Evolutionary conservation across 2,888 invertebrate genomes (phyloP), one percentile per base, ranked within the genome.

Genomic region (Tinea pellionella): DNA sequence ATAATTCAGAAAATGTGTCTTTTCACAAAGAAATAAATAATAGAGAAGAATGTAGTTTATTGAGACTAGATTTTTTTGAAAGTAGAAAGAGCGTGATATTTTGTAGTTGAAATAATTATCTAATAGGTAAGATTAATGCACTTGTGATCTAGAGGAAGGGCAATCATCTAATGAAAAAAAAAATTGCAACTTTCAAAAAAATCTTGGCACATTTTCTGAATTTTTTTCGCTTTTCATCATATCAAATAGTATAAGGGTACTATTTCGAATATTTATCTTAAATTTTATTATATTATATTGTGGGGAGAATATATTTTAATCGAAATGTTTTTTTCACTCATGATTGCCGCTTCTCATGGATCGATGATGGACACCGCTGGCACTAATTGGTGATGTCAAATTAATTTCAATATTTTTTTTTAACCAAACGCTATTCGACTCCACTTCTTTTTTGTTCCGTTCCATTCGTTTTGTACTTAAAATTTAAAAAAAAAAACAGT

Each of bases 1-100:
- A 62, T 63, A 66, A 82, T 90, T 93, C 93, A 93, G 93, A 93
- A 94, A 94, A 94, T 94, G 93, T 94, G 93, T 87, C 86, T 87
- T 87, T 87, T 87, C 87, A 87, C 87, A 87, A 84, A 87, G 87
- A 87, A 87, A 92, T 92, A 91, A 89, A 88, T n/a, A 88, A 89
- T 79, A 87, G 87, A 85, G 77, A 73, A 63, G 71, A 76, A 75
- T 72, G 71, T 69, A 63, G 62, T 65, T 72, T 68, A 75, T 73
- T 70, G 88, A 89, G 84, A 74, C 72, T 87, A 88, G 89, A 89
- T 90, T 89, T 89, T 89, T 89, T 87, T 87, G 87, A 87, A 87
- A 87, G 87, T 89, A 89, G 89, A 68, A 82, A 71, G 74, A 73
- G 77, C 85, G 88, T 81, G 80, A 78, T 24, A 24, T 85, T 75